These are phyloP conservation scores for Onychomys torridus DNA, from an alignment of 2,797 vertebrate species.

Conservation along the genomic window DNA sequence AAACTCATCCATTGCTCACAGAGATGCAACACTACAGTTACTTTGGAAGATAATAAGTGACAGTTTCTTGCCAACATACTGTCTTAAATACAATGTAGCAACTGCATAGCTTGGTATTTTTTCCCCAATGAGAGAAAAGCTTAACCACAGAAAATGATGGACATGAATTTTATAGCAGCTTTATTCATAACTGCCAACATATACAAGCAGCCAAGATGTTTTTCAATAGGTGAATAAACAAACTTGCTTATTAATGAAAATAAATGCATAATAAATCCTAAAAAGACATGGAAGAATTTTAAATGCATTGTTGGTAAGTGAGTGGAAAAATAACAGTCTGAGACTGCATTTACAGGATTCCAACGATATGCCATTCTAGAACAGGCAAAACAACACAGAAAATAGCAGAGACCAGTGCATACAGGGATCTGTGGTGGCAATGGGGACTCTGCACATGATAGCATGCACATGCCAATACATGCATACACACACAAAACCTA, in stretches of 20 bases:
- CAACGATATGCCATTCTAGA: constrained; percentile 9
- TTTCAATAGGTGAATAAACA: not conserved
- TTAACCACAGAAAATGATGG: constrained; percentile 16
- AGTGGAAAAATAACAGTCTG: constrained; percentile 14
- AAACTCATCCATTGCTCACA: not conserved
- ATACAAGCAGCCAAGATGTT: not conserved
- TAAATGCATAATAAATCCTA: not conserved
- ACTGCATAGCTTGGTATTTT: not conserved
- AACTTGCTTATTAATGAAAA: constrained; percentile 14
- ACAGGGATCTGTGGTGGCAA: not conserved
- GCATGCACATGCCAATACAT: not conserved
- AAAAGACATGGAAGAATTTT: not conserved
- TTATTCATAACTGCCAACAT: constrained; percentile 22
- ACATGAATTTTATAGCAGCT: not conserved
- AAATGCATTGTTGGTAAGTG: constrained; percentile 7
- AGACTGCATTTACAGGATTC: not conserved
- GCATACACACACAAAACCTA: not conserved
- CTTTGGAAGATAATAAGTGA: not conserved
- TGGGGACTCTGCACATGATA: not conserved
- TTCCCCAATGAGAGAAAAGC: constrained; percentile 33
- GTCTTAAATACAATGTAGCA: constrained; percentile 13
- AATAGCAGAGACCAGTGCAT: not conserved
- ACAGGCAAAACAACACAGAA: constrained; percentile 31
- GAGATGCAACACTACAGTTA: not conserved
- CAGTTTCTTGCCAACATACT: constrained; percentile 46